Evolutionary conservation across 2,797 vertebrate genomes (phyloP).

Genomic region (Glossophaga mutica): DNA sequence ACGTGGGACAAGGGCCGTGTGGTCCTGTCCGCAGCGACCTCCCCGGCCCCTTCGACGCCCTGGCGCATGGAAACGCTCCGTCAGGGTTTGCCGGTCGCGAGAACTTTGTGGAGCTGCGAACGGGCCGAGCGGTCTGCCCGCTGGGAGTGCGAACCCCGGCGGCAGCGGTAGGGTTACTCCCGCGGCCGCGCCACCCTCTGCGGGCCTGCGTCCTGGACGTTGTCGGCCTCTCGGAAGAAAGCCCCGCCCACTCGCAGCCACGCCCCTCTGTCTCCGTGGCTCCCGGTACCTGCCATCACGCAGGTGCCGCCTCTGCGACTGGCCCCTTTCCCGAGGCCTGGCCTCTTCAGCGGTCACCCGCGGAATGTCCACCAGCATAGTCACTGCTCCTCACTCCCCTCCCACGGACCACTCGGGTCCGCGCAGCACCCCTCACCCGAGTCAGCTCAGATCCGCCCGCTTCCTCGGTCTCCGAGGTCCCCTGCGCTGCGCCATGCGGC

Average conservation of each 20-base stretch:
- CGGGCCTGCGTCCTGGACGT: background rate
- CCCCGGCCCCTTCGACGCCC: background rate
- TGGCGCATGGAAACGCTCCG: background rate
- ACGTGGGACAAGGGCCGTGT: background rate
- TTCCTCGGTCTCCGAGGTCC: background rate
- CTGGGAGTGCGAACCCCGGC: rapidly evolving
- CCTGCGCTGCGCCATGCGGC: no score
- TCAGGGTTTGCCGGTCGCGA: background rate
- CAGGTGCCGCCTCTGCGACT: background rate
- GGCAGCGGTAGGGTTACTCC: background rate
- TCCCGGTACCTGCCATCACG: rapidly evolving
- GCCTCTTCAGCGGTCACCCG: rapidly evolving
- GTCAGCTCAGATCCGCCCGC: background rate
- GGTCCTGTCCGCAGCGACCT: background rate
- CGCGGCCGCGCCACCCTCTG: no score
- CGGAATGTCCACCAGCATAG: rapidly evolving
- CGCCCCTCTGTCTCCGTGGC: rapidly evolving
- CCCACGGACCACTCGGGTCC: background rate
- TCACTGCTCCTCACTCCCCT: background rate
- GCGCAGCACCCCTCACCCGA: background rate
- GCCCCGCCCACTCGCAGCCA: rapidly evolving
- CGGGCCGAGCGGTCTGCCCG: background rate
- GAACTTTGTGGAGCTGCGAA: background rate
- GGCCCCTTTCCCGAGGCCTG: background rate
- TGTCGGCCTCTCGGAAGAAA: background rate